Percentiles rank a stretch among this genome's conserved stretches.
These are phyloP conservation scores for Belonocnema kinseyi DNA, from an alignment of 1,140 invertebrate genomes.

Conservation along the genomic window DNA sequence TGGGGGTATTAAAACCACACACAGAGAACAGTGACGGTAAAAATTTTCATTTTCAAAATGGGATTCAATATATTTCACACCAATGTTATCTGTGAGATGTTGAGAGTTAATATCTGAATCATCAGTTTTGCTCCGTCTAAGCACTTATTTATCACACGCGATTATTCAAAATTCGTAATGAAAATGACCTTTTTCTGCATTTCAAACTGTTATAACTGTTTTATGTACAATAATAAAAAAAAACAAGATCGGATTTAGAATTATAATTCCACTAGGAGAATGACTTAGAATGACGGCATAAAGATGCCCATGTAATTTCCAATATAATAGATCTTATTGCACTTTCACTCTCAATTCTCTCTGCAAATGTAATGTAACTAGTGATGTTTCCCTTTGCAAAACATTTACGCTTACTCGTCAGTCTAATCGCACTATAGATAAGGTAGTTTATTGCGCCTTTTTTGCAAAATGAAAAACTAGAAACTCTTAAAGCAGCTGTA, in stretches of 20 bases:
- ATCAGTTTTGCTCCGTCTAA: too few species aligned
- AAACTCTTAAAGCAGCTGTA: constrained; percentile 10
- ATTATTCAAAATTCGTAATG: too few species aligned
- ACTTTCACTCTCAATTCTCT: constrained; percentile 28
- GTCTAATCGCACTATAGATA: constrained; percentile 24
- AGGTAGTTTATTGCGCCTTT: constrained; percentile 17
- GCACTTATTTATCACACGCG: too few species aligned
- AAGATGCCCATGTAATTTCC: constrained; percentile 1
- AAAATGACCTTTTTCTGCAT: too few species aligned
- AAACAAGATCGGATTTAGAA: not conserved
- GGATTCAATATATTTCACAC: too few species aligned
- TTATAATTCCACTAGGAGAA: not conserved
- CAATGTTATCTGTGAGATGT: too few species aligned
- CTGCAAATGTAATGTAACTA: not conserved
- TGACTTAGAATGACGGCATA: not conserved
- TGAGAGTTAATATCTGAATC: too few species aligned
- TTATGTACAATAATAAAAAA: too few species aligned
- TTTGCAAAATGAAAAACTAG: not conserved
- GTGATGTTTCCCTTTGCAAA: constrained; percentile 15
- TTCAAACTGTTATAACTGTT: too few species aligned
- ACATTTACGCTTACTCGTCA: not conserved
- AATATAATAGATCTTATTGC: not conserved
- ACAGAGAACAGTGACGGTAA: too few species aligned
- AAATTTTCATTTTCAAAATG: too few species aligned
- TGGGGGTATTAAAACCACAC: too few species aligned